phyloP scores from a whole-genome alignment of 2,113 vertebrate genomes.

The Lophotis ruficrista region DNA sequence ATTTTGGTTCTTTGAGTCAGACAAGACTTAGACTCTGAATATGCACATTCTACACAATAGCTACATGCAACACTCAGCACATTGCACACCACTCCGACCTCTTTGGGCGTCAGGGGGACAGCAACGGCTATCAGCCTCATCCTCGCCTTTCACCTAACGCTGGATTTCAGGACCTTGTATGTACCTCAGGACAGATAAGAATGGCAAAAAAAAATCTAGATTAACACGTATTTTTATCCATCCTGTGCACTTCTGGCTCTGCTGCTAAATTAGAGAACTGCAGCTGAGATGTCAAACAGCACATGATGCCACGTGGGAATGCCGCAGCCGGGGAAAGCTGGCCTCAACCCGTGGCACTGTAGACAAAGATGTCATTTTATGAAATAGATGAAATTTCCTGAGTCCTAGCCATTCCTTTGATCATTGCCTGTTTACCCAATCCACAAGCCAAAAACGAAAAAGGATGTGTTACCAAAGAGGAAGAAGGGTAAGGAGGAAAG shows the following conservation, averaged over 20 bases:
- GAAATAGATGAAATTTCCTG: constrained; percentile 12
- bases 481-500: neutral
- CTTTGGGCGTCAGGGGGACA: neutral
- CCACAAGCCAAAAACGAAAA: neutral
- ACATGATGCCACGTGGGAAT: neutral
- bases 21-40: neutral
- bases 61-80: neutral
- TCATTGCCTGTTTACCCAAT: neutral
- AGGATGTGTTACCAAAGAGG: neutral
- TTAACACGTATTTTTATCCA: neutral
- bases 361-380: neutral
- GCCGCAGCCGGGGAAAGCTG: neutral
- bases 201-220: neutral
- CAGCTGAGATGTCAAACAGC: neutral
- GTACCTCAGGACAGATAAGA: neutral
- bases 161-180: neutral
- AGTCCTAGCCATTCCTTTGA: neutral
- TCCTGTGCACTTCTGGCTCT: neutral
- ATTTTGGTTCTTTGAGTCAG: neutral
- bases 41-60: neutral
- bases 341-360: neutral
- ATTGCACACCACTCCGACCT: neutral
- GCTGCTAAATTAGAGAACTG: neutral
- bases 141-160: neutral
- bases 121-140: neutral